phyloP scores from a whole-genome alignment of 2,113 vertebrate species.

The Rhinoptilus africanus region DNA sequence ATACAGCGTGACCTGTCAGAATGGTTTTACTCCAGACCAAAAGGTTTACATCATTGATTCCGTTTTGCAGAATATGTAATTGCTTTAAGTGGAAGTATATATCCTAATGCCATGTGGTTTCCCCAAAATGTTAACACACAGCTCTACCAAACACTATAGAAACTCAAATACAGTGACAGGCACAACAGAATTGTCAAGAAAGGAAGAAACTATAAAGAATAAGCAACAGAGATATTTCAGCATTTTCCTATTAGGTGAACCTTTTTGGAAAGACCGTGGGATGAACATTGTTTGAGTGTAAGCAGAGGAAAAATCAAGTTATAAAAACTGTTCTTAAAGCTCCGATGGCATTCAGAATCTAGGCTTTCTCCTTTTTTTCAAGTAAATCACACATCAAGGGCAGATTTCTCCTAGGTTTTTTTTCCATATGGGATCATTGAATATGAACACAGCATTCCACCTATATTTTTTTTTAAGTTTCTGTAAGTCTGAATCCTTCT shows the following conservation, averaged over 20 bases:
- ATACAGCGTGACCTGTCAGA: background rate
- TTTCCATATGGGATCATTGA: background rate
- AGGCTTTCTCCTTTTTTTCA: background rate
- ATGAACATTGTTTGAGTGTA: background rate
- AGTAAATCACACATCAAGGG: background rate
- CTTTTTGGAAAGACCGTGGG: background rate
- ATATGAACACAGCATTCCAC: background rate
- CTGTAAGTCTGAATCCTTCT: background rate
- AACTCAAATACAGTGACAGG: background rate
- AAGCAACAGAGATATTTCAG: background rate
- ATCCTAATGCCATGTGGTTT: background rate
- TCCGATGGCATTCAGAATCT: background rate
- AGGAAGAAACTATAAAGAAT: background rate
- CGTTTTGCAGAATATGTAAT: background rate
- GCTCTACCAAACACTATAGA: background rate
- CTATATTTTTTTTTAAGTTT: background rate
- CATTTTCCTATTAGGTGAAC: background rate
- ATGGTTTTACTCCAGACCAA: background rate
- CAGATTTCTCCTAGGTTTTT: background rate
- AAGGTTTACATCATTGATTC: background rate
- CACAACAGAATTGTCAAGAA: background rate
- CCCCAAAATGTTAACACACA: background rate
- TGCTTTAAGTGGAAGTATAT: background rate
- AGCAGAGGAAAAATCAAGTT: background rate
- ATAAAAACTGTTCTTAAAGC: background rate